phyloP scores from a whole-genome alignment of 1,140 invertebrate species.

The Habropoda laboriosa region DNA sequence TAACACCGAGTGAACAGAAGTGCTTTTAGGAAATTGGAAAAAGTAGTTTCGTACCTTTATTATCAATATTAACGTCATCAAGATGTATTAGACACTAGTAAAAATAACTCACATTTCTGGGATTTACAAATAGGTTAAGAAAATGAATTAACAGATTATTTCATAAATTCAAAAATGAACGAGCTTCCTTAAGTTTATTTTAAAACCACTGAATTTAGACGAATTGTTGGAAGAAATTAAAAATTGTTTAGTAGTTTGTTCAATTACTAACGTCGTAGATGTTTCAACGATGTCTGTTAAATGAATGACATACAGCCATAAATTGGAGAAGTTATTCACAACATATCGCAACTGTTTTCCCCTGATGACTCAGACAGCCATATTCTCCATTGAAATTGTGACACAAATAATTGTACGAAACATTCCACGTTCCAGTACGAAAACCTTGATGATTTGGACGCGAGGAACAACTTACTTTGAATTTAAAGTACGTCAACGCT shows the following conservation, averaged over 20 bases:
- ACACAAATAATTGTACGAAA: neutral
- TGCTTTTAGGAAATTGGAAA: no score
- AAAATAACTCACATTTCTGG: neutral
- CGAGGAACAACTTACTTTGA: constrained; percentile 1
- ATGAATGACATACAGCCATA: neutral
- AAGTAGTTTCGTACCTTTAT: neutral
- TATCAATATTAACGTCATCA: neutral
- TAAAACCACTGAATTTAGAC: no score
- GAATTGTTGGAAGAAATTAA: neutral
- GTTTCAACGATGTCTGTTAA: neutral
- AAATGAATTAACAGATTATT: neutral
- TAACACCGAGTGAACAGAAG: neutral
- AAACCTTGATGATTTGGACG: constrained; percentile 14
- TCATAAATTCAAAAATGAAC: neutral
- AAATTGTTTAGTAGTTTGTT: neutral
- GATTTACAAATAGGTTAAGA: no score
- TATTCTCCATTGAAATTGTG: neutral
- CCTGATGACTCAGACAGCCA: neutral
- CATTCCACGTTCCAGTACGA: neutral
- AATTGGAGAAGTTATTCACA: neutral
- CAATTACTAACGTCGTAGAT: neutral
- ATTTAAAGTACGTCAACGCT: constrained; percentile 30
- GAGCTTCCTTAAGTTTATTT: neutral
- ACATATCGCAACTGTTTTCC: neutral
- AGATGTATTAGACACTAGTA: neutral